Percentiles rank a stretch among this genome's conserved stretches.
Conservation (phyloP, 2,113 vertebrate species). For the Nannospalax galili region DNA sequence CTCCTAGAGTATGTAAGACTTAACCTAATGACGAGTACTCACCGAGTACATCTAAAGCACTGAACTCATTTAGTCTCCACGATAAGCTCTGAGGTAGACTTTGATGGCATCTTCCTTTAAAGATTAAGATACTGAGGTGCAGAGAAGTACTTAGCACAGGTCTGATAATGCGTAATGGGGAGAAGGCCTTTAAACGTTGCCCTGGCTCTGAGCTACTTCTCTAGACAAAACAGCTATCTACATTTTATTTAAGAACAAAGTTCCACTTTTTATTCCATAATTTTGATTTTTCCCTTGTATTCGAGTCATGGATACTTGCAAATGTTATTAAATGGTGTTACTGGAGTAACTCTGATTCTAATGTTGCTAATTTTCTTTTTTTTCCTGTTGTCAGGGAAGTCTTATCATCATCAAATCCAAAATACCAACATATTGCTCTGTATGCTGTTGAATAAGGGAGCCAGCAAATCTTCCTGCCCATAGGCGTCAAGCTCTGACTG, state of each 20-base stretch:
- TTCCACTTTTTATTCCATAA: background rate
- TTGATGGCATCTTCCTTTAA: background rate
- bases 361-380: background rate
- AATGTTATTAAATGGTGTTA: background rate
- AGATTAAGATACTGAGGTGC: background rate
- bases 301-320: background rate
- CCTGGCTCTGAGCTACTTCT: background rate
- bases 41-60: background rate
- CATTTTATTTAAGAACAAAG: background rate
- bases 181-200: background rate
- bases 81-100: background rate
- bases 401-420: conserved; percentile 88
- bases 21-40: background rate
- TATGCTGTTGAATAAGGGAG: conserved; percentile 81
- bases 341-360: background rate
- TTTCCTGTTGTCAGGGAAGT: conserved; percentile 83
- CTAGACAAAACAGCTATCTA: background rate
- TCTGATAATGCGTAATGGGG: background rate
- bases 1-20: background rate
- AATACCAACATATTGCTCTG: conserved; percentile 89
- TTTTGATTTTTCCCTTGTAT: background rate
- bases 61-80: background rate
- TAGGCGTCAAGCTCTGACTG: background rate
- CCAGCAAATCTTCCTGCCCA: background rate
- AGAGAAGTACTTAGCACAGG: background rate